phyloP scores from a whole-genome alignment of 2,113 vertebrate species.

The Nycticryphes semicollaris region DNA sequence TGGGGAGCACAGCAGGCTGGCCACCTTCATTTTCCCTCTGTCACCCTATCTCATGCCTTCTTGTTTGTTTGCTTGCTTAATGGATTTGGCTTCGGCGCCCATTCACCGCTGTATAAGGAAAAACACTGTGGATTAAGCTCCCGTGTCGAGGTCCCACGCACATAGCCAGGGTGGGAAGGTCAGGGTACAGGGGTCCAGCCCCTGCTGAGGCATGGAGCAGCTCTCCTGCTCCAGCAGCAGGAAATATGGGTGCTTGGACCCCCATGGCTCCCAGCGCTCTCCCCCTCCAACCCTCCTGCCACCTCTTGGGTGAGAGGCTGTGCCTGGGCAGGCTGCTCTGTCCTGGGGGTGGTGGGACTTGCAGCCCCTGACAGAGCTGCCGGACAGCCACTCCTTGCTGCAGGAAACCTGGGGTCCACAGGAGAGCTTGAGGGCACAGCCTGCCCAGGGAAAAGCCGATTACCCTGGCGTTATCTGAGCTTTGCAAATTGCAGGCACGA shows the following conservation, averaged over 20 bases:
- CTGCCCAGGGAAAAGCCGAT: not conserved
- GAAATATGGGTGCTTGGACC: fast-evolving
- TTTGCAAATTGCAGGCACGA: not conserved
- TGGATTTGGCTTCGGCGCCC: not conserved
- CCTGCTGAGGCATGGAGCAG: not conserved
- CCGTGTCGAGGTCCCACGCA: not conserved
- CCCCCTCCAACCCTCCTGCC: not conserved
- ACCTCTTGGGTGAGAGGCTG: not conserved
- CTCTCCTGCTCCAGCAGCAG: not conserved
- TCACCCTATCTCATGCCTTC: not conserved
- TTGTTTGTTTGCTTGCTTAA: not conserved
- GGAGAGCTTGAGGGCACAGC: not conserved
- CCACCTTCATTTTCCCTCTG: not conserved
- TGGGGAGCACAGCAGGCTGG: not conserved
- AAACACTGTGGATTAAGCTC: not conserved
- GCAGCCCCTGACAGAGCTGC: not conserved
- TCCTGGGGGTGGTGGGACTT: not conserved
- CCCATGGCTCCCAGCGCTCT: not conserved
- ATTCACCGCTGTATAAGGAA: not conserved
- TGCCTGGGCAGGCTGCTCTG: not conserved
- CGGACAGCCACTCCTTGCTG: not conserved
- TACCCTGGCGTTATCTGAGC: not conserved
- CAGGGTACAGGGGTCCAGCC: fast-evolving
- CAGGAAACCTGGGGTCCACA: not conserved
- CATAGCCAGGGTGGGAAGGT: not conserved